Evolutionary conservation across 2,888 invertebrate genomes (phyloP).

Genomic region (Ptychoptera contaminata): DNA sequence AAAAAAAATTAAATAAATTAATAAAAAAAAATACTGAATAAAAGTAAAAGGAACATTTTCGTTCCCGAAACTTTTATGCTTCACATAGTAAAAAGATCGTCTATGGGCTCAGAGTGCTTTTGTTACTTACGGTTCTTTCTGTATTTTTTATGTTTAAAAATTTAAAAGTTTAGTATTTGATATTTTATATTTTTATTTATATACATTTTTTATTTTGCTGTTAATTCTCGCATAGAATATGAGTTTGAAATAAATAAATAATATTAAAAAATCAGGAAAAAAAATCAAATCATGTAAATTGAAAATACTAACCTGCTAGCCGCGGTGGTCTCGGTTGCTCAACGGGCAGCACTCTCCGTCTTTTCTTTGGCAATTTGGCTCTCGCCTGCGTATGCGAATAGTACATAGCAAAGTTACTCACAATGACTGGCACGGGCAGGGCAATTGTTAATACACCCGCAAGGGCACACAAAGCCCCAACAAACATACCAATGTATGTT

Average conservation of each 20-base stretch:
- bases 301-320: conserved; percentile 25
- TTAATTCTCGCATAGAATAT: no score
- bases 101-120: no score
- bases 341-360: conserved; percentile 89
- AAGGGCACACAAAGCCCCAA: conserved; percentile 92
- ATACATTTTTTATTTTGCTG: no score
- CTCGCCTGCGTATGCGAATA: conserved; percentile 93
- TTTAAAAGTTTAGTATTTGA: no score
- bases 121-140: no score
- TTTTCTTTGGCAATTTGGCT: conserved; percentile 96
- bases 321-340: conserved; percentile 67
- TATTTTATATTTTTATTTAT: no score
- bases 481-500: conserved; percentile 97
- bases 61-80: no score
- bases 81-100: no score
- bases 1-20: no score
- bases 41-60: no score
- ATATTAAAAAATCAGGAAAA: background rate
- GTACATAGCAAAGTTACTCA: conserved; percentile 97
- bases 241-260: background rate
- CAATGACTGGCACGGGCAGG: conserved; percentile 96
- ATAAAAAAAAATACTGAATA: no score
- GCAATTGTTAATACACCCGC: conserved; percentile 98
- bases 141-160: no score
- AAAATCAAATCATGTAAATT: conserved; percentile 1